Conservation (phyloP, 1,140 invertebrate genomes). For the Drosophila miranda region DNA sequence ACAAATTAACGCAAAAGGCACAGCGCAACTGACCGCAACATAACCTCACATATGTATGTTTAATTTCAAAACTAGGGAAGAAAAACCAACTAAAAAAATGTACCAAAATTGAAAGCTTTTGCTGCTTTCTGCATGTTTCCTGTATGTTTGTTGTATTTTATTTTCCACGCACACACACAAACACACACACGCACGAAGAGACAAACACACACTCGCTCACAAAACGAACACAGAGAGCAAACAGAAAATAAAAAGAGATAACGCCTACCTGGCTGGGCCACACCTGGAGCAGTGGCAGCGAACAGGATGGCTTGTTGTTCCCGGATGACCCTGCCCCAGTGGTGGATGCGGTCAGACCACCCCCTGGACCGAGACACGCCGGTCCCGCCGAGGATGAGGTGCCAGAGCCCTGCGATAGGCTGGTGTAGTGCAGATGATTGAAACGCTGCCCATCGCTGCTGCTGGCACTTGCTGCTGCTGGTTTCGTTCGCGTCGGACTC, state of each 20-base stretch:
- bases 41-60: conserved; percentile 22
- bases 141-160: conserved; percentile 1
- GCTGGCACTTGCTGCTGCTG: conserved; percentile 43
- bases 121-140: conserved; percentile 11
- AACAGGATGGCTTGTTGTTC: conserved; percentile 83
- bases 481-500: conserved; percentile 77
- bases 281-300: conserved; percentile 86
- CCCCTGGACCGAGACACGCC: conserved; percentile 18
- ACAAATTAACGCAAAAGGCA: conserved; percentile 67
- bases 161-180: conserved; percentile 4
- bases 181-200: background rate
- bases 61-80: conserved; percentile 13
- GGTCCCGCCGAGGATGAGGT: conserved; percentile 54
- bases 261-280: conserved; percentile 84
- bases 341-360: conserved; percentile 9
- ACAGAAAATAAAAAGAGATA: background rate
- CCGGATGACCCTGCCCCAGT: conserved; percentile 33
- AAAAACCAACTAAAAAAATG: conserved; percentile 24
- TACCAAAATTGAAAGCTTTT: conserved; percentile 26
- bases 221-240: conserved; percentile 1
- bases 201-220: background rate
- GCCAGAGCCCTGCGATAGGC: conserved; percentile 72
- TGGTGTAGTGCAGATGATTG: conserved; percentile 80
- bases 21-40: conserved; percentile 51
- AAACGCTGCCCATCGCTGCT: conserved; percentile 76